These are phyloP conservation scores for Periplaneta americana DNA, from an alignment of 1,140 invertebrate genomes.

Conservation along the genomic window DNA sequence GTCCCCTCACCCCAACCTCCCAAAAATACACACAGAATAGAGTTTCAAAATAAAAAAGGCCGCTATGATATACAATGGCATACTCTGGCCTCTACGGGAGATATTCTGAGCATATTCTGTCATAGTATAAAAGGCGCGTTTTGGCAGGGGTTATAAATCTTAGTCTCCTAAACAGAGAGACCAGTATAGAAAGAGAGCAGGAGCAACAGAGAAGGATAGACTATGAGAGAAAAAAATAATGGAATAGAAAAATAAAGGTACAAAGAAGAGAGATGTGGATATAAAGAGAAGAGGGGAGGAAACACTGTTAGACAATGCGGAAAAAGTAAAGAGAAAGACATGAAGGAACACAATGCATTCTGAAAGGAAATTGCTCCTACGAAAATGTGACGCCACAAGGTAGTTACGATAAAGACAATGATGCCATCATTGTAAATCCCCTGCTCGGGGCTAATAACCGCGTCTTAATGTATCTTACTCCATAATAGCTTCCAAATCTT, in stretches of 20 bases:
- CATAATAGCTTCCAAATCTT: too few species aligned
- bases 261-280: background rate
- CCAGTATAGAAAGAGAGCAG: background rate
- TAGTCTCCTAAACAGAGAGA: background rate
- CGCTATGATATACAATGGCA: background rate
- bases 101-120: constrained; percentile 10
- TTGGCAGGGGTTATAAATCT: constrained; percentile 8
- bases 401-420: background rate
- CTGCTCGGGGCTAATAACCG: too few species aligned
- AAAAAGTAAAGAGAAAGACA: background rate
- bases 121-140: constrained; percentile 6
- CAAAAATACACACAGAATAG: background rate
- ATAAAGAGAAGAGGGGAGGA: background rate
- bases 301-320: background rate
- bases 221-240: background rate
- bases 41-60: background rate
- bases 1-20: background rate
- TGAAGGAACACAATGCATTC: background rate
- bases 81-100: background rate
- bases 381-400: background rate
- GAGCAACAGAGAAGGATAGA: background rate
- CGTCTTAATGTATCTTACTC: too few species aligned
- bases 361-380: background rate
- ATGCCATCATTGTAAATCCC: too few species aligned
- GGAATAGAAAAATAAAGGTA: background rate